Base-by-base conservation (phyloP, 2,113 vertebrate species). In the Empidonax traillii region DNA sequence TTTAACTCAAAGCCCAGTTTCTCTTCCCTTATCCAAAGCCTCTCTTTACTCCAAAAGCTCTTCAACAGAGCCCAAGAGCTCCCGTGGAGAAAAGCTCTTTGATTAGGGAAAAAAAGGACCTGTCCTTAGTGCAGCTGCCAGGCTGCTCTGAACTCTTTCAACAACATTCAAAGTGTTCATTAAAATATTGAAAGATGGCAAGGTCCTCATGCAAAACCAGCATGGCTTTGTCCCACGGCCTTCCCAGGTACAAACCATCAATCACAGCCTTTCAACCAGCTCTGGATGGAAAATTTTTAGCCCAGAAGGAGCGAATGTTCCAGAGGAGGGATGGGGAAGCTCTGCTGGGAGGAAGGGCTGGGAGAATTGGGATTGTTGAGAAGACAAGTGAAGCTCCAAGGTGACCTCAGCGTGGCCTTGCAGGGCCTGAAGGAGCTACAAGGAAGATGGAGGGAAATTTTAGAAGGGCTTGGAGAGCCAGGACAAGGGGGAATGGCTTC, bases 1-100 rank as follows among this genome's bases (percentile, higher is more conserved):
- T 88, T n/a, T 59, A 88, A 71, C 92, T 90, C 92, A 90, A 91
- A 96, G 65, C 56, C 35, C 55, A 31, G 8, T 22, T 89, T 79
- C 51, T 69, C 39, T 44, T 63, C 65, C 78, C 43, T 65, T 44
- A 30, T 16, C 79, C 82, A 77, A 37, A 83, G 47, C 12, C 61
- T 27, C 47, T 59, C 39, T 80, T 71, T 51, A 39, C 77, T 87
- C 85, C 82, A 55, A 59, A 91, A 83, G 39, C 65, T 67, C 63
- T 79, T 51, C 63, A 37, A 1, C 52, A 71, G 66, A 68, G 55
- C 18, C 43, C 0, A 3, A 59, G 65, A 71, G 46, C 83, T 95
- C 90, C 90, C 20, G 65, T 22, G 46, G 90, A 86, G 59, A 79
- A 91, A 41, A 10, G 47, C 11, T 44, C 44, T 95, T 94, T 97